phyloP scores from a whole-genome alignment of 2,888 invertebrate genomes.

The Noctua fimbriata region DNA sequence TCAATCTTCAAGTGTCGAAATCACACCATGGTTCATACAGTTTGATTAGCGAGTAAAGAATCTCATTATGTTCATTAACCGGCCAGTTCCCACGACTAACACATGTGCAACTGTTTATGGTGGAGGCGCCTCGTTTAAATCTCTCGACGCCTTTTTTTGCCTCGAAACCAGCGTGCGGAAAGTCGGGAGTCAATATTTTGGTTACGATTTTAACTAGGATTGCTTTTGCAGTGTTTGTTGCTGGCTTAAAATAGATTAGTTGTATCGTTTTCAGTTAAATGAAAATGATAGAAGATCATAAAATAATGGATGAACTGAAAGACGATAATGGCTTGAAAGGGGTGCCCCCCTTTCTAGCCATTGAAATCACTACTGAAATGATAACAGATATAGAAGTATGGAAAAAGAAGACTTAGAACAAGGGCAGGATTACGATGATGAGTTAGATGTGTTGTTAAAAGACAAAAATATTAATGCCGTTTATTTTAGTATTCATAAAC shows the following conservation, averaged over 20 bases:
- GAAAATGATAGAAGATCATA: neutral
- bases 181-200: slow-evolving; percentile 70
- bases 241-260: slow-evolving; percentile 7
- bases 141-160: slow-evolving; percentile 80
- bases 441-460: neutral
- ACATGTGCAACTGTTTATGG: slow-evolving; percentile 84
- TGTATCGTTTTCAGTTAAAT: neutral
- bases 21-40: slow-evolving; percentile 63
- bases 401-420: neutral
- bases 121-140: slow-evolving; percentile 76
- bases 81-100: slow-evolving; percentile 82
- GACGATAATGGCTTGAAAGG: neutral
- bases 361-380: neutral
- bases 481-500: slow-evolving; percentile 5
- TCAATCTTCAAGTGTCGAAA: slow-evolving; percentile 68
- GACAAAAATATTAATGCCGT: neutral
- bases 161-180: slow-evolving; percentile 64
- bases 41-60: slow-evolving; percentile 83
- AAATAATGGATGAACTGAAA: neutral
- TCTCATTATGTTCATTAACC: slow-evolving; percentile 83
- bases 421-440: neutral
- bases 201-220: slow-evolving; percentile 39
- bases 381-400: neutral
- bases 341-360: too few species aligned
- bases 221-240: slow-evolving; percentile 28